Percentiles rank a stretch among this genome's conserved stretches.
Conservation (phyloP, 2,888 invertebrate genomes). For the Cheilosia pagana region DNA sequence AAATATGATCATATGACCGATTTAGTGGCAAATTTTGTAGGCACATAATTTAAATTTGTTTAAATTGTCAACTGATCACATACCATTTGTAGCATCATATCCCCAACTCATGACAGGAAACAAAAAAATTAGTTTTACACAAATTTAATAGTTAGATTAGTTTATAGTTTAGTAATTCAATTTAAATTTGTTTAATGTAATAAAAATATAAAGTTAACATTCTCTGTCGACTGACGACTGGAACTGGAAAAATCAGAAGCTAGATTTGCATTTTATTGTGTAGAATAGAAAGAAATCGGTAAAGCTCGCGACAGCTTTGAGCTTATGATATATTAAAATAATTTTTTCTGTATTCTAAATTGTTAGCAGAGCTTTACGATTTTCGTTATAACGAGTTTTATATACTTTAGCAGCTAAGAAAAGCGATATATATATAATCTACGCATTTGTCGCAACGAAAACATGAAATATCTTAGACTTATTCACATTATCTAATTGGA, state of each 20-base stretch:
- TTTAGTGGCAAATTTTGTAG: conserved; percentile 5
- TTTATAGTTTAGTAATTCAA: conserved; percentile 46
- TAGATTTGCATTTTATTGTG: conserved; percentile 63
- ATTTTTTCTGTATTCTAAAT: conserved; percentile 36
- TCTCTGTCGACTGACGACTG: conserved; percentile 52
- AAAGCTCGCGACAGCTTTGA: conserved; percentile 61
- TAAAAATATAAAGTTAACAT: conserved; percentile 28
- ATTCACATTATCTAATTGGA: conserved; percentile 37
- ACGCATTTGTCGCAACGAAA: conserved; percentile 36
- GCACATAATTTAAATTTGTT: conserved; percentile 28
- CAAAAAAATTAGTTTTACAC: conserved; percentile 30
- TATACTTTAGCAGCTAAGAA: neutral
- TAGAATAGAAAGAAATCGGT: conserved; percentile 19
- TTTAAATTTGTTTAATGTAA: conserved; percentile 39
- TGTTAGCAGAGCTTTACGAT: conserved; percentile 41
- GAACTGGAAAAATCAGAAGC: conserved; percentile 62
- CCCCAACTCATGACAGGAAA: conserved; percentile 67
- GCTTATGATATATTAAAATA: conserved; percentile 27
- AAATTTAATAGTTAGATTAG: conserved; percentile 13
- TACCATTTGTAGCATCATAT: conserved; percentile 65
- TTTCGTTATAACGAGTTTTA: conserved; percentile 36
- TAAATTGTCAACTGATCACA: conserved; percentile 45
- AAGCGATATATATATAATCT: conserved; percentile 7
- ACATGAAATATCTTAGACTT: conserved; percentile 24
- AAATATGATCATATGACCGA: conserved; percentile 62